phyloP scores from a whole-genome alignment of 2,888 invertebrate genomes.

The Cordylochernes scorpioides region DNA sequence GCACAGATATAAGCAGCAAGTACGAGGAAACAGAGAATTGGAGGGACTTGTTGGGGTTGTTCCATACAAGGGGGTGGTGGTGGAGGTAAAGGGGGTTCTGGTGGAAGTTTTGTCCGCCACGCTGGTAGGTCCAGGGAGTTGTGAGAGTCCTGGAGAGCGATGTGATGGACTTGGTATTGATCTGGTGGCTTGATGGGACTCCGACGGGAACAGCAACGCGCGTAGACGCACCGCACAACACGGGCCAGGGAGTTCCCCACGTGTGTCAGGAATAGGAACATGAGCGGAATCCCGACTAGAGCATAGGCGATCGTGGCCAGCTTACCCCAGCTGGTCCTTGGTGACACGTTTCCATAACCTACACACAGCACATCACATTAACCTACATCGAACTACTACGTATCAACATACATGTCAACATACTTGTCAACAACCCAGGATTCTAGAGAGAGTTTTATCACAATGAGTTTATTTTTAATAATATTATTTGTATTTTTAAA shows the following conservation, averaged over 20 bases:
- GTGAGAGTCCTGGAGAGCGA: conserved; percentile 10
- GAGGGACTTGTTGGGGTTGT: too few species aligned
- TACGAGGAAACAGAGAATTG: conserved; percentile 57
- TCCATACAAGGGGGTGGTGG: too few species aligned
- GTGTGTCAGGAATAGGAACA: conserved; percentile 57
- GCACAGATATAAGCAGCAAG: conserved; percentile 66
- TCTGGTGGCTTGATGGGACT: conserved; percentile 21
- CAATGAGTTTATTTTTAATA: too few species aligned
- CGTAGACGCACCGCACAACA: conserved; percentile 14
- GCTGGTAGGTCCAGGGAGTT: conserved; percentile 2
- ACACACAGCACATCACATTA: too few species aligned
- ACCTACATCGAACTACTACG: too few species aligned
- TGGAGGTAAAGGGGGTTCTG: too few species aligned
- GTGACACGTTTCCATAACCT: conserved; percentile 15
- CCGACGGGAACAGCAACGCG: conserved; percentile 12
- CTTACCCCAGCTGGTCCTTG: conserved; percentile 14
- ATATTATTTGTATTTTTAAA: too few species aligned
- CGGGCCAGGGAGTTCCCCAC: conserved; percentile 44
- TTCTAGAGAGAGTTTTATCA: too few species aligned
- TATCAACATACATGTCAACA: too few species aligned
- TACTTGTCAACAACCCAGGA: too few species aligned
- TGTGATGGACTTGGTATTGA: conserved; percentile 14
- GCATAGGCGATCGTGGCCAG: conserved; percentile 34
- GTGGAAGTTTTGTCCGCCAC: too few species aligned
- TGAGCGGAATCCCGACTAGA: conserved; percentile 57